Conservation (phyloP, 2,888 invertebrate species). For the Pachliopta kotzebuea region DNA sequence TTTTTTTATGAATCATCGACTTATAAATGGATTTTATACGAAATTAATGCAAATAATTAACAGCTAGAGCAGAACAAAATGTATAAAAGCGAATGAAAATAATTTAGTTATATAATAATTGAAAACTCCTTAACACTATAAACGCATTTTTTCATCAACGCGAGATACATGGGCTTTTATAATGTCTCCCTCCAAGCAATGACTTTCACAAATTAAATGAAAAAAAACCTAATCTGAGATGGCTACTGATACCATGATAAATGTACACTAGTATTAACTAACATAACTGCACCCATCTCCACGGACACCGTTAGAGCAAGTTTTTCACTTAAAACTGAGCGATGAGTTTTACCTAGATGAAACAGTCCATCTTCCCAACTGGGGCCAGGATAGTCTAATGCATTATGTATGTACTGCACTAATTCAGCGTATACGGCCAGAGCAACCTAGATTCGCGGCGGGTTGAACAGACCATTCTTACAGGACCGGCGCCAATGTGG, state of each 20-base stretch:
- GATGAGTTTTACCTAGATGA: slow-evolving; percentile 20
- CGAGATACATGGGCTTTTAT: no score
- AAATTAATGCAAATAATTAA: no score
- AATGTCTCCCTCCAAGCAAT: no score
- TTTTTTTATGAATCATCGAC: no score
- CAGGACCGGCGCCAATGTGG: slow-evolving; percentile 15
- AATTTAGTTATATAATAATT: no score
- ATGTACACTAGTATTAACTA: slow-evolving; percentile 9
- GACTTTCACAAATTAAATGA: background rate
- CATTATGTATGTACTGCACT: slow-evolving; percentile 21
- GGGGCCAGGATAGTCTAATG: slow-evolving; percentile 20
- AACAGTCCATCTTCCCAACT: slow-evolving; percentile 14
- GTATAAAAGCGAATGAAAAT: no score
- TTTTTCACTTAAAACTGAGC: slow-evolving; percentile 21
- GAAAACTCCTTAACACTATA: no score
- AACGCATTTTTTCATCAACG: no score
- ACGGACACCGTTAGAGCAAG: slow-evolving; percentile 17
- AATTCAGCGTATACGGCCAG: slow-evolving; percentile 24
- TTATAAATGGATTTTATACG: no score
- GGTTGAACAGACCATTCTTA: slow-evolving; percentile 12
- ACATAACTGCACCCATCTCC: slow-evolving; percentile 12
- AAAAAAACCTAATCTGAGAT: background rate
- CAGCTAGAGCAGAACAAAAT: no score
- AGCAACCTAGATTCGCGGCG: slow-evolving; percentile 24
- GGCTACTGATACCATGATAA: background rate